Evolutionary conservation across 2,797 vertebrate species (phyloP).

Genomic region (Cossypha niveicapilla): DNA sequence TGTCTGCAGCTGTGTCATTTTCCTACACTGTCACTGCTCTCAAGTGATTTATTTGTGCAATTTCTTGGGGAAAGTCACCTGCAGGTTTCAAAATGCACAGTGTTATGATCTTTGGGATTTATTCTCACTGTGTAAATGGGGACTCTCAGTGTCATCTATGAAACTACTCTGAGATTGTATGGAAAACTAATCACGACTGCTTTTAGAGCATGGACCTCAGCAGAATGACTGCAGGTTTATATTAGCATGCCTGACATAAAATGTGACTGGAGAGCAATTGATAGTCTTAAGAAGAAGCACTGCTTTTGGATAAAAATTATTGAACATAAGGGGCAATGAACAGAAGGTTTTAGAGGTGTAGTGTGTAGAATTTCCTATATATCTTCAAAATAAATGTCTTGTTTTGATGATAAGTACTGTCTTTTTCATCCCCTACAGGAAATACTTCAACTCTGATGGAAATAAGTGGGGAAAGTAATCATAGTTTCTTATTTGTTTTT

Average conservation of each 20-base stretch:
- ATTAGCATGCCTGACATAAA: neutral
- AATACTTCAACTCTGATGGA: slow-evolving; percentile 1
- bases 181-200: neutral
- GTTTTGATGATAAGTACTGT: neutral
- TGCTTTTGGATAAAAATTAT: slow-evolving; percentile 13
- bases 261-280: neutral
- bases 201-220: neutral
- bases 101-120: slow-evolving; percentile 24
- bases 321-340: neutral
- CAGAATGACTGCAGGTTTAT: slow-evolving; percentile 11
- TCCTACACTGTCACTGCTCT: slow-evolving; percentile 15
- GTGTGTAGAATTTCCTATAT: neutral
- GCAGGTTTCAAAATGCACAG: slow-evolving; percentile 21
- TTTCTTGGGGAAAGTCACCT: slow-evolving; percentile 34
- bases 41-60: slow-evolving; percentile 52
- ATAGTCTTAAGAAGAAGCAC: neutral
- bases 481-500: neutral
- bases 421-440: neutral
- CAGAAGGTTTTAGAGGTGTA: neutral
- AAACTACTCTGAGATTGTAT: neutral
- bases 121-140: neutral
- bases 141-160: slow-evolving; percentile 4
- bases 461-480: neutral
- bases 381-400: slow-evolving; percentile 14
- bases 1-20: slow-evolving; percentile 45